Percentiles rank a stretch among this genome's conserved stretches.
Evolutionary conservation across 2,888 invertebrate genomes (phyloP).

Genomic region (Archips xylosteana): DNA sequence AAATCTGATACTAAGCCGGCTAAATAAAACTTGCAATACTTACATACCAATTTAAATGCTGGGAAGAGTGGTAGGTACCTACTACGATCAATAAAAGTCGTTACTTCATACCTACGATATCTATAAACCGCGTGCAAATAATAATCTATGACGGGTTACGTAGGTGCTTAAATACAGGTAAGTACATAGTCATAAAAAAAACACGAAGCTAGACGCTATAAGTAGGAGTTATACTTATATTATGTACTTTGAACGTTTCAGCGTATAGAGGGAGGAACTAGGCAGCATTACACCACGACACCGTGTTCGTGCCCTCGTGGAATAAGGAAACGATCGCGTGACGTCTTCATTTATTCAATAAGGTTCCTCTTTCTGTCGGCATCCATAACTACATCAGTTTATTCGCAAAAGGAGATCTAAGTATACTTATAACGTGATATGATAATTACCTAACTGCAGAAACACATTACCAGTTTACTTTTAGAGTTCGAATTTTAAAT

Average conservation of each 20-base stretch:
- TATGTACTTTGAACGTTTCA: neutral
- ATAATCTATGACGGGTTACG: neutral
- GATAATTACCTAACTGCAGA: neutral
- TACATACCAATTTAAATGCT: too few species aligned
- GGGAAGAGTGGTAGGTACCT: neutral
- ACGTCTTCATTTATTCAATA: constrained; percentile 70
- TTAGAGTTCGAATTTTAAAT: neutral
- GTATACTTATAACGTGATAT: neutral
- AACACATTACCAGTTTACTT: neutral
- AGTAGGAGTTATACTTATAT: neutral
- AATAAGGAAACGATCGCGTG: constrained; percentile 72
- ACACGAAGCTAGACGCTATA: neutral
- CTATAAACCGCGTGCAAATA: neutral
- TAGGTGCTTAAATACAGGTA: neutral
- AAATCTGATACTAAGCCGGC: too few species aligned
- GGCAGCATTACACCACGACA: constrained; percentile 33
- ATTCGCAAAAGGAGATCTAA: constrained; percentile 43
- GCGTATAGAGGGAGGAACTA: neutral
- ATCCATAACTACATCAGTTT: constrained; percentile 55
- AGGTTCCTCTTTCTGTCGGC: constrained; percentile 54
- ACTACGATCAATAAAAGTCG: neutral
- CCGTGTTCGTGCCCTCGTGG: constrained; percentile 61
- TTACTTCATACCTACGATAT: neutral
- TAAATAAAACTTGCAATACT: too few species aligned
- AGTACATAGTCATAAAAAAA: neutral